phyloP scores from a whole-genome alignment of 2,888 invertebrate genomes.

The Ichneumoninae sp. region DNA sequence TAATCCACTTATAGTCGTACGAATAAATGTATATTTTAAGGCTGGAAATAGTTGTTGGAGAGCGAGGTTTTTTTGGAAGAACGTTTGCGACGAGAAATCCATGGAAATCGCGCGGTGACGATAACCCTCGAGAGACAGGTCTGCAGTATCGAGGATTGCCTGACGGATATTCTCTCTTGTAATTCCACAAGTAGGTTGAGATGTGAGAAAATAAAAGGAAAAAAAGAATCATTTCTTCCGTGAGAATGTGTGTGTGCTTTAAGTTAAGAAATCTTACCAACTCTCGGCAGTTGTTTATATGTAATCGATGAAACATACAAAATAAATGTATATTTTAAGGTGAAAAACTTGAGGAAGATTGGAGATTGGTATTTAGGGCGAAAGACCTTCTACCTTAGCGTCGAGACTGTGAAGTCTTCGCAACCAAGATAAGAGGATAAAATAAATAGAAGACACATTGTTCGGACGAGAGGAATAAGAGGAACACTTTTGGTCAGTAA shows the following conservation, averaged over 20 bases:
- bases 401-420: background rate
- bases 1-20: constrained; percentile 66
- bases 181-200: constrained; percentile 32
- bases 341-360: background rate
- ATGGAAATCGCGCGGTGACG: constrained; percentile 7
- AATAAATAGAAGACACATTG: background rate
- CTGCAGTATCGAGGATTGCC: constrained; percentile 1
- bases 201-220: constrained; percentile 21
- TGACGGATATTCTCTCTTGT: constrained; percentile 22
- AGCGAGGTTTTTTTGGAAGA: constrained; percentile 13
- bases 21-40: constrained; percentile 75
- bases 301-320: constrained; percentile 45
- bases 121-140: constrained; percentile 7
- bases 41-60: constrained; percentile 34
- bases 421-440: background rate
- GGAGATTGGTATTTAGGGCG: background rate
- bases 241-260: constrained; percentile 31
- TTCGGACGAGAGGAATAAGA: background rate
- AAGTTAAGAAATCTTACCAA: constrained; percentile 41
- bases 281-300: constrained; percentile 56
- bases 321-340: constrained; percentile 66
- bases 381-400: background rate
- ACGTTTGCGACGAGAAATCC: background rate
- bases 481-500: constrained; percentile 52
- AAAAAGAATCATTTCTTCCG: constrained; percentile 10